Evolutionary conservation across 2,797 vertebrate species (phyloP).

Genomic region (Pygocentrus nattereri): DNA sequence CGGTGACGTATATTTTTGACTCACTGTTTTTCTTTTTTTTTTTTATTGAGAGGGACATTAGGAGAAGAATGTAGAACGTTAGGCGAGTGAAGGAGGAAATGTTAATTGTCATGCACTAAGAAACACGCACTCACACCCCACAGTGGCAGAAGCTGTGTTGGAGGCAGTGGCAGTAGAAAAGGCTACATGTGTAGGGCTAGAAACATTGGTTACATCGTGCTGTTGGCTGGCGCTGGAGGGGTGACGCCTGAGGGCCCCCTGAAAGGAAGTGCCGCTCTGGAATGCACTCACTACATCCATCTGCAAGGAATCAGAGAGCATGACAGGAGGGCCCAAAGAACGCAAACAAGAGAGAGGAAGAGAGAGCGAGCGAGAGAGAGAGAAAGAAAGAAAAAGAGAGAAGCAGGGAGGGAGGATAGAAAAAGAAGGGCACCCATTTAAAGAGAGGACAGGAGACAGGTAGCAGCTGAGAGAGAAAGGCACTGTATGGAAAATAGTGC

Average conservation of each 20-base stretch:
- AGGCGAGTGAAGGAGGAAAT: conserved; percentile 90
- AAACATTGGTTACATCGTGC: conserved; percentile 99
- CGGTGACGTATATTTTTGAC: conserved; percentile 71
- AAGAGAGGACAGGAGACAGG: conserved; percentile 68
- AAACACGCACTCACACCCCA: conserved; percentile 99
- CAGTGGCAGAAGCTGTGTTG: conserved; percentile 99
- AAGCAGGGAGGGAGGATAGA: conserved; percentile 64
- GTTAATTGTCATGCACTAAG: conserved; percentile 99
- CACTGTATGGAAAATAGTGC: conserved; percentile 62
- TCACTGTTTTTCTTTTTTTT: conserved; percentile 29
- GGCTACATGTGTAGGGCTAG: conserved; percentile 99
- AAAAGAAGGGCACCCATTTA: conserved; percentile 74
- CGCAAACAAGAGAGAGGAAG: conserved; percentile 75
- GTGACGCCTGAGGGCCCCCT: conserved; percentile 99
- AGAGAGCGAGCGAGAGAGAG: conserved; percentile 71
- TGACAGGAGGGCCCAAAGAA: conserved; percentile 87
- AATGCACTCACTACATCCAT: conserved; percentile 99
- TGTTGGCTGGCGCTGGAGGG: conserved; percentile 99
- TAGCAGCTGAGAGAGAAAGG: conserved; percentile 72
- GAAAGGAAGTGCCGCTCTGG: conserved; percentile 99
- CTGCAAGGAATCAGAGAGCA: conserved; percentile 99
- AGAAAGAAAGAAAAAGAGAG: conserved; percentile 45
- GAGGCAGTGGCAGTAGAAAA: conserved; percentile 96
- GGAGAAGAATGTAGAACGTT: conserved; percentile 96
- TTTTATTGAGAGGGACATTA: conserved; percentile 79